Conservation (phyloP, 2,113 vertebrate genomes). For the Cariama cristata region DNA sequence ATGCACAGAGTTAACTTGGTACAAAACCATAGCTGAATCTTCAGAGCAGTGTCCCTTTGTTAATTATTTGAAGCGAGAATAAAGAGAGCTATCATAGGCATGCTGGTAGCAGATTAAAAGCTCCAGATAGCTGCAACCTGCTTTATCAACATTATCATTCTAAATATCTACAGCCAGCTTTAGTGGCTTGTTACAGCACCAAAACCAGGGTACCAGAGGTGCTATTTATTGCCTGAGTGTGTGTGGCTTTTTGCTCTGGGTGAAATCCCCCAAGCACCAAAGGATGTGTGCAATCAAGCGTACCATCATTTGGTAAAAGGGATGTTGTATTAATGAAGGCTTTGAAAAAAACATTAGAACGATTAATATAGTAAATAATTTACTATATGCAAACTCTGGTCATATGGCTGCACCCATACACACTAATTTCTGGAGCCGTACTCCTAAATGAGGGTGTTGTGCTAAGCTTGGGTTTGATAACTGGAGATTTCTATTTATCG, state of each 20-base stretch:
- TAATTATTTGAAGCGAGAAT: neutral
- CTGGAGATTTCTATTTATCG: neutral
- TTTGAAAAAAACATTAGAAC: constrained; percentile 3
- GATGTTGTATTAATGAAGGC: neutral
- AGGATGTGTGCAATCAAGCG: neutral
- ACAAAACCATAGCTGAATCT: neutral
- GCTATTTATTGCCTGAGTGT: neutral
- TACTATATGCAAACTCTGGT: neutral
- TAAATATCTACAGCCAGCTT: neutral
- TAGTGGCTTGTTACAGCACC: neutral
- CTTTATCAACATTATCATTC: neutral
- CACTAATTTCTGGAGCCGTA: neutral
- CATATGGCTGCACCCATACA: neutral
- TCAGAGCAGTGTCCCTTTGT: neutral
- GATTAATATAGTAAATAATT: constrained; percentile 39
- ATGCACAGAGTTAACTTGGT: neutral
- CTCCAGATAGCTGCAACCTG: neutral
- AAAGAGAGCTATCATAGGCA: neutral
- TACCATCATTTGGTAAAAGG: neutral
- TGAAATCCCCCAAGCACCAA: neutral
- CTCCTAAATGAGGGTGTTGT: neutral
- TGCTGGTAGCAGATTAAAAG: neutral
- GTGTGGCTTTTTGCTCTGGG: neutral
- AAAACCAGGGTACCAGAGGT: neutral
- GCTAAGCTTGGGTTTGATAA: neutral